Evolutionary conservation across 2,888 invertebrate genomes (phyloP).

Genomic region (Agriotes lineatus): DNA sequence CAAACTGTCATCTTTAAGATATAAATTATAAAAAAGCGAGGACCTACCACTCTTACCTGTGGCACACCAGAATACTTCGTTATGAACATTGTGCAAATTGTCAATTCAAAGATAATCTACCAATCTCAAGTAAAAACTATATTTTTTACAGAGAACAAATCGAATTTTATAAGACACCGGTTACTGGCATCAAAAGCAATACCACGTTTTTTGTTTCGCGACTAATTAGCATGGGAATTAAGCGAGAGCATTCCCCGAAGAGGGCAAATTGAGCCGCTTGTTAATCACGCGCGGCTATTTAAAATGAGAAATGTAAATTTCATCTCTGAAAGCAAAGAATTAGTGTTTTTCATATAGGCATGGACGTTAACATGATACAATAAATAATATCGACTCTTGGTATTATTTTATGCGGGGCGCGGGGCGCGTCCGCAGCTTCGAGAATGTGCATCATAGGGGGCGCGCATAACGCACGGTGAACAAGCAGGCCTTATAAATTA

Average conservation of each 20-base stretch:
- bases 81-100: too few species aligned
- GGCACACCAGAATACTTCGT: too few species aligned
- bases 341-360: slow-evolving; percentile 51
- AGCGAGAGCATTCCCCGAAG: neutral
- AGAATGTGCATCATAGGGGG: slow-evolving; percentile 42
- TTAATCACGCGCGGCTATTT: slow-evolving; percentile 39
- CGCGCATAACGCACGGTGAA: slow-evolving; percentile 28
- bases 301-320: slow-evolving; percentile 46
- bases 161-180: too few species aligned
- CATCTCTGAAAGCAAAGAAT: slow-evolving; percentile 47
- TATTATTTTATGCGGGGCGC: slow-evolving; percentile 30
- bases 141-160: too few species aligned
- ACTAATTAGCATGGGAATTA: too few species aligned
- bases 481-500: slow-evolving; percentile 26
- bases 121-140: too few species aligned
- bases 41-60: too few species aligned
- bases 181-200: too few species aligned
- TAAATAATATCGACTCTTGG: slow-evolving; percentile 50
- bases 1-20: too few species aligned
- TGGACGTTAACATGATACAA: slow-evolving; percentile 50
- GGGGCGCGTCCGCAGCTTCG: slow-evolving; percentile 23
- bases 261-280: neutral
- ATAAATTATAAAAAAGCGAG: too few species aligned
- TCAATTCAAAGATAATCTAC: too few species aligned
- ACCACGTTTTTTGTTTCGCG: too few species aligned